Base-by-base conservation (phyloP, 2,113 vertebrate species). In the Sprattus sprattus region DNA sequence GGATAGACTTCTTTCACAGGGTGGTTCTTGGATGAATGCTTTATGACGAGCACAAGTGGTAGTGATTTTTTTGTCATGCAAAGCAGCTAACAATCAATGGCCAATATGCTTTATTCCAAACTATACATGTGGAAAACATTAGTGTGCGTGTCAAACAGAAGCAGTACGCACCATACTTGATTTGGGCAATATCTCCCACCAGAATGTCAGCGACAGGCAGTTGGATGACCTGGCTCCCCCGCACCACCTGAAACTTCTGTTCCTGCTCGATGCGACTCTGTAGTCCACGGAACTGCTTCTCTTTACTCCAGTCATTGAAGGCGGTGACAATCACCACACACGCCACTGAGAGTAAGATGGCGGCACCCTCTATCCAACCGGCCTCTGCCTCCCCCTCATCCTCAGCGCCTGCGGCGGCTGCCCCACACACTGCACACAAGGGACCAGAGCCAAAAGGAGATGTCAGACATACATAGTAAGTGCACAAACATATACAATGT, bases 221-320 rank as follows among this genome's bases (percentile, higher is more conserved):
- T 82, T 99, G 98, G 90, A 99, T 97, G 89, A 99, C 98, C 91
- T 98, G 97, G 28, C 94, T 92, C 0, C 95, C 97, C 0, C 98
- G 96, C 50, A 99, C 96, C 87, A 99, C 97, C 15, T 98, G 97
- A 87, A 99, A 99, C 88, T 99, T 99, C 95, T 99, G 98, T 89
- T 99, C 98, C 95, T 99, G 98, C 91, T 99, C 98, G n/a, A 99
- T 99, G 88, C 98, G 98, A 89, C 96, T 99, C 92, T 99, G 98
- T 64, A 99, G 95, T 45, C 98, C 98, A 25, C 98, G 95, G 87
- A 99, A 99, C 94, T 99, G 98, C 87, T 99, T 99, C 94, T 99
- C 98, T 89, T 99, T 99, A 91, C 98, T 99, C 98, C 98, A 99
- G 93, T 99, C 98, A 45, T 99, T 99, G 93, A 99, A 99, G 90